Base-by-base conservation (phyloP, 2,113 vertebrate species). In the Leuciscus idus region DNA sequence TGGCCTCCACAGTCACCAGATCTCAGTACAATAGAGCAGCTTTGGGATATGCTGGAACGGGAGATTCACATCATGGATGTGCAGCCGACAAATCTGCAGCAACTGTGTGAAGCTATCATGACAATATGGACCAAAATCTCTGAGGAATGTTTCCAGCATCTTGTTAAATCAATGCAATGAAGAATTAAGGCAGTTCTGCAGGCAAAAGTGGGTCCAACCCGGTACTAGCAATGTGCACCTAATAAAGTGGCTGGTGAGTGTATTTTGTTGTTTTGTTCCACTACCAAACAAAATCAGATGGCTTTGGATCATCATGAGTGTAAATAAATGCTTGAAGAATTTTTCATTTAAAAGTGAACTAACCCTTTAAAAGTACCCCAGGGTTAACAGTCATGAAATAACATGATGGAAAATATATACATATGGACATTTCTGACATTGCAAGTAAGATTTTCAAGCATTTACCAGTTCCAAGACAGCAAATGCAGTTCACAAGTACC, bases 401-500 rank as follows among this genome's bases (percentile, higher is more conserved):
- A 57, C 76, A 15, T 11, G 75, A 48, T 21, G 28, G 7, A 66
- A 48, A 66, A 7, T 33, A 7, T 33, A 43, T 10, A 11, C 30
- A 64, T 28, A 81, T 61, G 17, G 39, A 81, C 57, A 64, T 62
- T 81, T 81, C 21, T 46, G 19, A 10, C 79, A 64, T 17, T 46
- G n/a, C 19, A 50, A 82, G 62, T 1, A 33, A 21, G 80, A 66
- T 81, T 28, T 50, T 12, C 39, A 66, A 30, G 26, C 39, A 82
- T 82, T 82, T 82, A 52, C 36, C 80, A 70, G 19, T 46, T 64
- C 79, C 39, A 28, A 66, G 15, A 81, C 9, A 26, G 15, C 15
- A 36, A 82, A 66, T 52, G 62, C 61, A 68, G 80, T 82, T 82
- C 64, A 68, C 43, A 30, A 82, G 26, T 19, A 52, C 26, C 74